These are phyloP conservation scores for Lophius piscatorius DNA, from an alignment of 2,113 vertebrate species.

Conservation along the genomic window DNA sequence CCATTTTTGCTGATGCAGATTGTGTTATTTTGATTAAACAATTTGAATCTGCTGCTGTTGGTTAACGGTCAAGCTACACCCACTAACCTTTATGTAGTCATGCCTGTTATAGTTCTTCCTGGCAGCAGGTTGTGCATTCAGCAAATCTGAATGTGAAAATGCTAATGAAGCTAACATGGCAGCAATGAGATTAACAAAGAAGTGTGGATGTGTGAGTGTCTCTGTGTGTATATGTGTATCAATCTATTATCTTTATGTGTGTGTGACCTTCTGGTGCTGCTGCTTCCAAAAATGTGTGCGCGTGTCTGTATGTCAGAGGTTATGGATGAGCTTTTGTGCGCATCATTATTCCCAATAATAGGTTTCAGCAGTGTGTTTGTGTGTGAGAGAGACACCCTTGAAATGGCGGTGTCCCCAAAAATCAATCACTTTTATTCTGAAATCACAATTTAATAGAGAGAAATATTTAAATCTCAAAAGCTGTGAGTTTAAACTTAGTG, in stretches of 20 bases:
- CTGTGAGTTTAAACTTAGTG: neutral
- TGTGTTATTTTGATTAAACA: too few relatives aligned
- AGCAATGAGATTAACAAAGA: neutral
- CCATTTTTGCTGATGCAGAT: too few relatives aligned
- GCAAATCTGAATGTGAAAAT: neutral
- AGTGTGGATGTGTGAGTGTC: neutral
- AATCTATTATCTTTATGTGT: constrained; percentile 11
- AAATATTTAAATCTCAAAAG: neutral
- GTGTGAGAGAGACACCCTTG: neutral
- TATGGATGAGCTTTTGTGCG: constrained; percentile 46
- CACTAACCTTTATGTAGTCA: too few relatives aligned
- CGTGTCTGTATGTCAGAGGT: constrained; percentile 30
- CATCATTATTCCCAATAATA: constrained; percentile 60
- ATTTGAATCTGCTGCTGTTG: too few relatives aligned
- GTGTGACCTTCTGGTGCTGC: constrained; percentile 22
- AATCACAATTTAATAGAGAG: neutral
- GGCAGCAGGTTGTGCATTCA: neutral
- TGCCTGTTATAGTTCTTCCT: too few relatives aligned
- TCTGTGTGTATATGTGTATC: constrained; percentile 2
- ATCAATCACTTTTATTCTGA: constrained; percentile 2
- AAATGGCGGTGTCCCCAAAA: too few relatives aligned
- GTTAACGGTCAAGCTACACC: too few relatives aligned
- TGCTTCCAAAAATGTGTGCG: constrained; percentile 1
- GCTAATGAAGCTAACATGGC: neutral
- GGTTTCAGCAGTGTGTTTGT: constrained; percentile 19